Conservation (phyloP, 2,113 vertebrate species). For the Pleuronectes platessa region DNA sequence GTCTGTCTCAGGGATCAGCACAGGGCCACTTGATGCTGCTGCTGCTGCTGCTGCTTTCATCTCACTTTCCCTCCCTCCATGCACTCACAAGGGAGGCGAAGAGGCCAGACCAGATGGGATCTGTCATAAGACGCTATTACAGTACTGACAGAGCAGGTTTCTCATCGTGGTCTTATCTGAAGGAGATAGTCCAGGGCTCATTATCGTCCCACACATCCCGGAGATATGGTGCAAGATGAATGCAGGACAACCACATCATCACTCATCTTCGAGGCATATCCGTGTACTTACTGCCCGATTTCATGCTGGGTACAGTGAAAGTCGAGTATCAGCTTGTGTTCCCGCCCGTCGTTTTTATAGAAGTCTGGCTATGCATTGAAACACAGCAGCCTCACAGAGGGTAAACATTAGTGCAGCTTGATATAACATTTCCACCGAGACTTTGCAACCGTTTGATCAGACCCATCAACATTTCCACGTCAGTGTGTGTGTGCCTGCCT, state of each 20-base stretch:
- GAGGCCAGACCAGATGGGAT: constrained; percentile 59
- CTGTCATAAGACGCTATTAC: constrained; percentile 56
- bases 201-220: neutral
- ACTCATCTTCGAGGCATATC: constrained; percentile 19
- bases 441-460: constrained; percentile 53
- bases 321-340: constrained; percentile 12
- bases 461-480: constrained; percentile 12
- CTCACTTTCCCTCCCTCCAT: constrained; percentile 42
- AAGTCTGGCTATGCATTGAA: constrained; percentile 25
- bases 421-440: constrained; percentile 33
- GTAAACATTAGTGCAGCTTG: constrained; percentile 58
- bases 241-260: constrained; percentile 3
- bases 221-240: constrained; percentile 33
- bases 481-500: constrained; percentile 21
- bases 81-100: constrained; percentile 51
- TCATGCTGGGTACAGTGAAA: constrained; percentile 4
- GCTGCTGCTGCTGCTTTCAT: constrained; percentile 53
- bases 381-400: constrained; percentile 28
- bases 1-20: constrained; percentile 45
- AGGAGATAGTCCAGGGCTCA: constrained; percentile 14
- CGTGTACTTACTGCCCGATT: neutral
- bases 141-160: constrained; percentile 51
- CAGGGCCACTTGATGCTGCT: constrained; percentile 33
- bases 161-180: constrained; percentile 55
- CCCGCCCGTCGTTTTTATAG: constrained; percentile 7